A percentile compares a stretch with the other conserved stretches of the same genome.
phyloP scores from a whole-genome alignment of 2,888 invertebrate genomes.

The Drosophila longiperda region DNA sequence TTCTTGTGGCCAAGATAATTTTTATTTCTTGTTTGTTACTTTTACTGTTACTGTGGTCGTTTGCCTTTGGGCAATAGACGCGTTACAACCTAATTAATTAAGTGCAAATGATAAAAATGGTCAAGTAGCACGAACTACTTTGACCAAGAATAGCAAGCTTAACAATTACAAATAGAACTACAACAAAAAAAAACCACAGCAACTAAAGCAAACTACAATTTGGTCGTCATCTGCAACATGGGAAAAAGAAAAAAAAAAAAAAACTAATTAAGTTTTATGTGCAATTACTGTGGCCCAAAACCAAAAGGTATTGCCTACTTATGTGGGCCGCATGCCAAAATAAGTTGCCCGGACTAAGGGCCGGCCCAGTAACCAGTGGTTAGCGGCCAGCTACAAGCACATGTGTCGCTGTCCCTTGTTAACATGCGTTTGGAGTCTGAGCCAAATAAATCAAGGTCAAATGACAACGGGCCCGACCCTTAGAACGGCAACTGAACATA shows the following conservation, averaged over 20 bases:
- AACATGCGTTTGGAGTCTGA: constrained; percentile 71
- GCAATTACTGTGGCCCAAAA: constrained; percentile 77
- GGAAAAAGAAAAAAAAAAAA: constrained; percentile 46
- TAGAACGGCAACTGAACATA: constrained; percentile 10
- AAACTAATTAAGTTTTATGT: constrained; percentile 79
- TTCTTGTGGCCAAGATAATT: not conserved
- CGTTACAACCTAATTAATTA: constrained; percentile 78
- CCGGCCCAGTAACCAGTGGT: not conserved
- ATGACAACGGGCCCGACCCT: constrained; percentile 22
- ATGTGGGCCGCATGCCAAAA: constrained; percentile 43
- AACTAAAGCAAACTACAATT: constrained; percentile 32
- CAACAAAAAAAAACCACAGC: constrained; percentile 5
- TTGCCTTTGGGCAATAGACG: constrained; percentile 70
- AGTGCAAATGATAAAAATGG: constrained; percentile 80
- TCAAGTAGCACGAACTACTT: constrained; percentile 67
- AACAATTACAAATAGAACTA: constrained; percentile 8
- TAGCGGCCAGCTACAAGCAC: constrained; percentile 14
- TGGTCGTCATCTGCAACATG: constrained; percentile 23
- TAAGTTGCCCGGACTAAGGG: constrained; percentile 7
- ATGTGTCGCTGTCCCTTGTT: constrained; percentile 57
- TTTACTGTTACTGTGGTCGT: not conserved
- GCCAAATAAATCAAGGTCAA: constrained; percentile 63
- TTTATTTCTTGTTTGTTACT: constrained; percentile 2
- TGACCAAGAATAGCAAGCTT: constrained; percentile 23
- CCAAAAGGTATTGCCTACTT: constrained; percentile 56